Conservation (phyloP, 2,888 invertebrate species). For the Panzeria rudis region DNA sequence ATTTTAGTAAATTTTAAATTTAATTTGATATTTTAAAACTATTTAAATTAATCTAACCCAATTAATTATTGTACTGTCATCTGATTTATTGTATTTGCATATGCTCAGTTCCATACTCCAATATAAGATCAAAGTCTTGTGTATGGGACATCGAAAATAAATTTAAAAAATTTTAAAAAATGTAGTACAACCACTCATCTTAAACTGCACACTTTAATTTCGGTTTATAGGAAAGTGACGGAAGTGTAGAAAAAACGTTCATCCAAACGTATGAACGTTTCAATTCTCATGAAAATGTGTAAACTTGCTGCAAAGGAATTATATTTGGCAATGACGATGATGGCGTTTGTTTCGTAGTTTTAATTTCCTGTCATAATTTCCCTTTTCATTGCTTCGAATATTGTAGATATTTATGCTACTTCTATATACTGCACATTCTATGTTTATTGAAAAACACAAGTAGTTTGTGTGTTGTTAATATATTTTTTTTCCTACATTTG, state of each 20-base stretch:
- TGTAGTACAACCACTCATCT: too few species aligned
- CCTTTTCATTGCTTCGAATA: constrained; percentile 41
- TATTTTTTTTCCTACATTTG: too few species aligned
- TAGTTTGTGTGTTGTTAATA: background rate
- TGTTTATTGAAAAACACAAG: background rate
- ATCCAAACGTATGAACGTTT: background rate
- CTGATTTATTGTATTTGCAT: too few species aligned
- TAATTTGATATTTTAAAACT: too few species aligned
- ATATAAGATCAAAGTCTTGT: too few species aligned
- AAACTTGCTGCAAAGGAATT: constrained; percentile 3
- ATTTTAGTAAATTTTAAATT: too few species aligned
- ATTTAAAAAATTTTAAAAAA: too few species aligned
- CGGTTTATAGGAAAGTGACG: background rate
- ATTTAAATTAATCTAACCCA: too few species aligned
- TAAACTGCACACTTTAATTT: background rate
- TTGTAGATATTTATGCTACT: constrained; percentile 15
- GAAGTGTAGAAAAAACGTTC: background rate
- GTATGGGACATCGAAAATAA: too few species aligned
- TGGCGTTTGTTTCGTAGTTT: constrained; percentile 61
- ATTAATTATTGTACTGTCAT: too few species aligned
- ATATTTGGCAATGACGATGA: constrained; percentile 9
- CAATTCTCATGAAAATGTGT: background rate
- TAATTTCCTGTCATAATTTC: constrained; percentile 72
- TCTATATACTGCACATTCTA: background rate
- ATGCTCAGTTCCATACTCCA: too few species aligned